Conservation (phyloP, 2,113 vertebrate genomes). For the Limanda limanda region DNA sequence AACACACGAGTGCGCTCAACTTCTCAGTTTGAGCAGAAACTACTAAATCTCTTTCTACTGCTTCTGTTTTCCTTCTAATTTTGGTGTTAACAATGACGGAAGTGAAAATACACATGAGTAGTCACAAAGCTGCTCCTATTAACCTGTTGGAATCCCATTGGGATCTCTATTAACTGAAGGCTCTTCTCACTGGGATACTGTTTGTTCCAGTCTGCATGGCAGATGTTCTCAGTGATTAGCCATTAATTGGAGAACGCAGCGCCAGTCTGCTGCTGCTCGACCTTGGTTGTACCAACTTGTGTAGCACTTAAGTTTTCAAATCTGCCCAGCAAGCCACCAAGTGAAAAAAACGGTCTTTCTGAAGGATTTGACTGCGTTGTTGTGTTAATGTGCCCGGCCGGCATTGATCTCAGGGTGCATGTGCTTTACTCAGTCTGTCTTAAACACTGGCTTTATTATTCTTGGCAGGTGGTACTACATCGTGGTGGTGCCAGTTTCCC, state of each 20-base stretch:
- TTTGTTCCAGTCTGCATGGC: constrained; percentile 71
- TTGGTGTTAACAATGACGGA: constrained; percentile 13
- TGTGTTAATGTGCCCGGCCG: constrained; percentile 32
- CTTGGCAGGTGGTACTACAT: constrained; percentile 95
- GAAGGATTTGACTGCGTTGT: constrained; percentile 42
- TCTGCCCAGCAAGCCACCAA: constrained; percentile 28
- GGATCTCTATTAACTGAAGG: constrained; percentile 56
- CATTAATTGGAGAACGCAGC: constrained; percentile 72
- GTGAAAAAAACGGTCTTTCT: constrained; percentile 29
- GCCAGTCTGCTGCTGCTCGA: constrained; percentile 65
- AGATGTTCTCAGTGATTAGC: constrained; percentile 78
- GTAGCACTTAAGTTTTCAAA: constrained; percentile 48
- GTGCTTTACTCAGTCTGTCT: constrained; percentile 15
- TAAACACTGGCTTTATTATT: constrained; percentile 46
- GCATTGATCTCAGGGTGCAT: constrained; percentile 43
- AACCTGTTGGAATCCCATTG: constrained; percentile 67
- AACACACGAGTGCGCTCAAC: constrained; percentile 9
- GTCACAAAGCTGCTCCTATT: constrained; percentile 59
- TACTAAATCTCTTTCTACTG: constrained; percentile 40
- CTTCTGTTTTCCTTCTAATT: constrained; percentile 38
- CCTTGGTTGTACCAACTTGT: constrained; percentile 55
- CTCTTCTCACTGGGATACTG: constrained; percentile 60
- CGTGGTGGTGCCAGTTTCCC: constrained; percentile 90
- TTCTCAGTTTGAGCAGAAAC: constrained; percentile 27
- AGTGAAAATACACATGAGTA: constrained; percentile 26